A percentile compares a stretch with the other conserved stretches of the same genome.
These are phyloP conservation scores for Musca domestica DNA, from an alignment of 1,140 invertebrate genomes.

Conservation along the genomic window DNA sequence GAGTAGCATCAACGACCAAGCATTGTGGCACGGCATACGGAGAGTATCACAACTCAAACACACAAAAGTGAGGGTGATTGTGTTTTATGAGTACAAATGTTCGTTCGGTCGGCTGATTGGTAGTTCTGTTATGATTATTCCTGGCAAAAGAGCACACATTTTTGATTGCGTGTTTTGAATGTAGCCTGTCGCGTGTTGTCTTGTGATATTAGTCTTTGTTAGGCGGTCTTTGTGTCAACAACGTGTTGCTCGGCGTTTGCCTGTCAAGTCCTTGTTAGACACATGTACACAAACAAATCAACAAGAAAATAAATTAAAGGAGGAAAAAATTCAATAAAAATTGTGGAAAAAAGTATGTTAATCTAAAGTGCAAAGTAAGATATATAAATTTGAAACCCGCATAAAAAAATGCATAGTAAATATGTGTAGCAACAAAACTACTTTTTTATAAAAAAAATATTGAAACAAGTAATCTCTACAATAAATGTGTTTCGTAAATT, in stretches of 20 bases:
- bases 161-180: slow-evolving; percentile 21
- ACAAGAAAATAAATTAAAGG: neutral
- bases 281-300: neutral
- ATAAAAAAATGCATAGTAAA: neutral
- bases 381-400: neutral
- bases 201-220: slow-evolving; percentile 48
- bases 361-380: too few relatives aligned
- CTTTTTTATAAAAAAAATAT: neutral
- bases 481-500: neutral
- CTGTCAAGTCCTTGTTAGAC: too few relatives aligned
- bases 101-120: slow-evolving; percentile 1
- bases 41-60: neutral
- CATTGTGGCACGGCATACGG: neutral
- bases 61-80: slow-evolving; percentile 7
- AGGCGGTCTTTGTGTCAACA: slow-evolving; percentile 53
- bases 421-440: neutral
- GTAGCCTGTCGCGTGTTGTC: slow-evolving; percentile 22
- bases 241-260: slow-evolving; percentile 42
- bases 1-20: neutral
- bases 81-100: neutral
- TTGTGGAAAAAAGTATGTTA: neutral
- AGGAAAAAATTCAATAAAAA: neutral
- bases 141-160: slow-evolving; percentile 5
- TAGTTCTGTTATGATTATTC: neutral
- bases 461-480: neutral